These are phyloP conservation scores for Trichomalopsis sarcophagae DNA, from an alignment of 1,140 invertebrate genomes.

Conservation along the genomic window DNA sequence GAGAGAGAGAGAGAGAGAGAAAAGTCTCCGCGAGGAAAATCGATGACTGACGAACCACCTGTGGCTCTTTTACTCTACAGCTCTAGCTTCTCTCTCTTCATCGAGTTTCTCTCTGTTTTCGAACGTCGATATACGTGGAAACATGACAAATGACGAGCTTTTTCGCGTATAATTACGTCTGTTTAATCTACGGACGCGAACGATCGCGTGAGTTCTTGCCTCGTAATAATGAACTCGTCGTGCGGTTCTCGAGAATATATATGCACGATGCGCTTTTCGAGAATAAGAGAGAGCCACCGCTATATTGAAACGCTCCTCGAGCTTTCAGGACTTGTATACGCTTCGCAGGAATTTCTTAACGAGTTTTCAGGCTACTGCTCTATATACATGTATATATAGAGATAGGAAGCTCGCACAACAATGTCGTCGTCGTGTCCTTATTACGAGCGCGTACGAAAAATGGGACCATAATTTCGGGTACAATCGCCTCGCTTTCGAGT, in stretches of 20 bases:
- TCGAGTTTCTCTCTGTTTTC: neutral
- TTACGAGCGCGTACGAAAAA: neutral
- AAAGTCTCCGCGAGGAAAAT: constrained; percentile 16
- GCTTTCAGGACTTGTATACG: neutral
- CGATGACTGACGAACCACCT: constrained; percentile 60
- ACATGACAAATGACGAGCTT: neutral
- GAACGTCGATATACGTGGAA: neutral
- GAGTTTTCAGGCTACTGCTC: neutral
- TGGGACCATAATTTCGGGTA: neutral
- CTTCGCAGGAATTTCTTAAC: neutral
- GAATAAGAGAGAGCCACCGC: no score
- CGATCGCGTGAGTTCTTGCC: no score
- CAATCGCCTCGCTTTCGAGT: neutral
- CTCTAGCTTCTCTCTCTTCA: neutral
- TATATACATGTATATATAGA: no score
- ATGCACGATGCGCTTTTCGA: no score
- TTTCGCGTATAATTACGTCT: neutral
- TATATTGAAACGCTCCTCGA: neutral
- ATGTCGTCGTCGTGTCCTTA: neutral
- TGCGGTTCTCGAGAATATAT: neutral
- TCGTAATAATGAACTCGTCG: neutral
- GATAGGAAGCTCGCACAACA: neutral
- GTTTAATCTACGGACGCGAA: neutral
- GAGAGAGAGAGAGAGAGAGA: neutral
- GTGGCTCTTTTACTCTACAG: constrained; percentile 54